Evolutionary conservation across 2,888 invertebrate species (phyloP), one percentile per base, ranked within the genome.

Genomic region (Prenolepis imparis): DNA sequence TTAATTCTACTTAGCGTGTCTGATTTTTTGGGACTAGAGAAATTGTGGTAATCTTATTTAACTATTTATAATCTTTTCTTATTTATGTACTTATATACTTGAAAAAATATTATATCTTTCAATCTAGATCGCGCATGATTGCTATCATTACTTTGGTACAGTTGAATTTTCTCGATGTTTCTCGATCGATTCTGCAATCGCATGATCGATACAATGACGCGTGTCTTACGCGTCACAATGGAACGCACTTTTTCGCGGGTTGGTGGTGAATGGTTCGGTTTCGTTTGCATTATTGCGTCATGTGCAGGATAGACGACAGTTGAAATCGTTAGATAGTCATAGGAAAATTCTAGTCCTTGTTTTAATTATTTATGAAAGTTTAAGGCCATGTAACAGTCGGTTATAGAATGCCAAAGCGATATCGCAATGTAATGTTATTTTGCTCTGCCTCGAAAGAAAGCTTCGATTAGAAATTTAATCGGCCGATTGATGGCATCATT

Each of bases 221-320:
- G 68, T 32, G 44, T 57, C 78, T 78, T 70, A 70, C 78, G 78
- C 78, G 78, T 78, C 78, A 78, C 44, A 18, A 70, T 44, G 72
- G 72, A 44, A 78, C 8, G 77, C 77, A 78, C 44, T 78, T 78
- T 78, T 78, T 78, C 70, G 70, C 78, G 78, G 59, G 21, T 68
- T 32, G 77, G 0, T 55, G 21, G 44, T 80, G 72, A 80, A 70
- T 32, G 72, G 72, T 80, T 48, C 36, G 72, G 72, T 80, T 72
- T 48, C 57, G 67, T 57, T 68, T 48, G 78, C 78, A 72, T 59
- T 59, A 41, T 80, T 80, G 72, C 78, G 78, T 24, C 78, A 78
- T 28, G 24, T 18, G 18, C 9, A 0, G 32, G 57, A 68, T 44
- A 57, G 68, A 68, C 39, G 21, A 77, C 39, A 73, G 32, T 77